phyloP scores from a whole-genome alignment of 1,140 invertebrate species.

The Drosophila dunni region DNA sequence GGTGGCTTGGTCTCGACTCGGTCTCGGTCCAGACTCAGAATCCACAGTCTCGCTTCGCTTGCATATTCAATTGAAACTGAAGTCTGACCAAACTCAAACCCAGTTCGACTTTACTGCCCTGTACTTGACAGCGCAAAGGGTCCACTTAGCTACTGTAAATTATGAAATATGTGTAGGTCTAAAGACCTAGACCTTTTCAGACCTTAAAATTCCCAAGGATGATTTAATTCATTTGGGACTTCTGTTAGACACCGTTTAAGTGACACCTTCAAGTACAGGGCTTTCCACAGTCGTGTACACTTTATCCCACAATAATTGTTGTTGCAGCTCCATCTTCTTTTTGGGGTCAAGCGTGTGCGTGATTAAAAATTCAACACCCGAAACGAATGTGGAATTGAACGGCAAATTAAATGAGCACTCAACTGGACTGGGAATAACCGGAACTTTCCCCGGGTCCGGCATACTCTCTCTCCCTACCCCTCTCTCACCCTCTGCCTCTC shows the following conservation, averaged over 20 bases:
- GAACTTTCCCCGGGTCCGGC: constrained; percentile 3
- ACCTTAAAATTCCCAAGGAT: too few species aligned
- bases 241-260: too few species aligned
- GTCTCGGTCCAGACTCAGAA: constrained; percentile 2
- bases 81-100: constrained; percentile 13
- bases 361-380: constrained; percentile 82
- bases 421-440: constrained; percentile 28
- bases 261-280: too few species aligned
- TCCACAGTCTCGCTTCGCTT: constrained; percentile 52
- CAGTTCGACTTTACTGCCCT: not conserved
- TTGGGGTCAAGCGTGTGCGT: constrained; percentile 65
- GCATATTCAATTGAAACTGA: constrained; percentile 64
- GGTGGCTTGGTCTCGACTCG: constrained; percentile 14
- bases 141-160: too few species aligned
- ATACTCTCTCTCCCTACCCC: not conserved
- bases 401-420: constrained; percentile 70
- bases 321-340: constrained; percentile 1
- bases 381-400: constrained; percentile 81
- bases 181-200: too few species aligned
- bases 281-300: too few species aligned
- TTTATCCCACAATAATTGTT: not conserved
- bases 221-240: too few species aligned
- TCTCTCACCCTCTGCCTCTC: not conserved
- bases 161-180: too few species aligned
- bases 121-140: too few species aligned